Percentiles rank a stretch among this genome's conserved stretches.
Conservation (phyloP, 2,888 invertebrate genomes). For the Acanthosepion lycidas region DNA sequence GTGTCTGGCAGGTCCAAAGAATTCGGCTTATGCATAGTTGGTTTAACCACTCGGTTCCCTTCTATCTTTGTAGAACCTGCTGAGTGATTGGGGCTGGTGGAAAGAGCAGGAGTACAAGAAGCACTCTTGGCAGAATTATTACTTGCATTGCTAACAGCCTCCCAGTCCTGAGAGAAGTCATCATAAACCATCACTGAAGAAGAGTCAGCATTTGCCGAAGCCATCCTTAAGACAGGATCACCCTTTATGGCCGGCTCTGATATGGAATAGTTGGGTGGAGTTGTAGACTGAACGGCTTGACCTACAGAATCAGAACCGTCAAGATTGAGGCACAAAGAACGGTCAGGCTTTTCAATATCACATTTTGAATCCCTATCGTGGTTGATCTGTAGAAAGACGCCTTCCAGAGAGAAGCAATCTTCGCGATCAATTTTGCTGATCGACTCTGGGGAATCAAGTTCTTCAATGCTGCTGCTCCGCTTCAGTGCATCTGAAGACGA, state of each 20-base stretch:
- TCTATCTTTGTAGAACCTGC: background rate
- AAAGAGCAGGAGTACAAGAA: background rate
- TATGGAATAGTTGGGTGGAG: background rate
- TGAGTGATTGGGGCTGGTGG: background rate
- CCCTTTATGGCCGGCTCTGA: background rate
- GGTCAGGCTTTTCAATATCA: conserved; percentile 45
- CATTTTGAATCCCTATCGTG: conserved; percentile 51
- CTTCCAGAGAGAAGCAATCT: conserved; percentile 71
- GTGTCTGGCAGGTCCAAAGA: background rate
- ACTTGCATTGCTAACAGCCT: background rate
- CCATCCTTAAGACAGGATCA: background rate
- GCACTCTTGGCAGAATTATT: background rate
- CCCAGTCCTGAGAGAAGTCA: background rate
- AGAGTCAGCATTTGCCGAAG: background rate
- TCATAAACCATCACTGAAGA: background rate
- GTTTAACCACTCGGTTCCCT: background rate
- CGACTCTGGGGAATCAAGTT: conserved; percentile 70
- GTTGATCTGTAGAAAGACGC: conserved; percentile 65
- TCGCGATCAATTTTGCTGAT: conserved; percentile 68
- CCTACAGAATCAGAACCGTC: background rate
- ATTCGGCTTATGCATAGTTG: background rate
- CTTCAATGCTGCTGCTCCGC: conserved; percentile 56
- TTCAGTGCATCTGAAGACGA: conserved; percentile 44
- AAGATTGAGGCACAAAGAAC: background rate
- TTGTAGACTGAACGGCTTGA: background rate